A percentile compares a stretch with the other conserved stretches of the same genome.
Conservation (phyloP, 2,113 vertebrate genomes). For the Gasterosteus nipponicus region DNA sequence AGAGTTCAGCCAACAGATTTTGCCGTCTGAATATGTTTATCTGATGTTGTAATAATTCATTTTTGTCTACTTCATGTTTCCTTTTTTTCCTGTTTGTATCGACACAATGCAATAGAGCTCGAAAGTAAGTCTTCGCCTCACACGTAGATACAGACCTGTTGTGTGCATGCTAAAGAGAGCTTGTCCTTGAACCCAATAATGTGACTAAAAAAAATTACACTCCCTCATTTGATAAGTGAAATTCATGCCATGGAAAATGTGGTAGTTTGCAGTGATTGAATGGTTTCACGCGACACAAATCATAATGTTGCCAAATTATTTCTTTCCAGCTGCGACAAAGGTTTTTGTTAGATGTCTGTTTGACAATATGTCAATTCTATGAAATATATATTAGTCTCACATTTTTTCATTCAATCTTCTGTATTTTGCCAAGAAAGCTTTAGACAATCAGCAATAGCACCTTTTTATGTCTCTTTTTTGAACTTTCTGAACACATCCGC, state of each 20-base stretch:
- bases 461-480: background rate
- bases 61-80: slow-evolving; percentile 86
- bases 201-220: slow-evolving; percentile 87
- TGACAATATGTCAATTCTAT: slow-evolving; percentile 36
- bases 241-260: slow-evolving; percentile 83
- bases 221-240: slow-evolving; percentile 99
- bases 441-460: slow-evolving; percentile 20
- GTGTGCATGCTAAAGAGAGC: slow-evolving; percentile 95
- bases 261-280: slow-evolving; percentile 8
- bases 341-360: slow-evolving; percentile 16
- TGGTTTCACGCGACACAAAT: slow-evolving; percentile 19
- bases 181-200: slow-evolving; percentile 90
- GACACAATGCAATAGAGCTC: slow-evolving; percentile 99
- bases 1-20: slow-evolving; percentile 52
- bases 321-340: slow-evolving; percentile 11
- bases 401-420: slow-evolving; percentile 11
- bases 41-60: slow-evolving; percentile 84
- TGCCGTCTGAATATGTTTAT: slow-evolving; percentile 73
- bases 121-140: slow-evolving; percentile 98
- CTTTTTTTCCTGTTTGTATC: slow-evolving; percentile 92
- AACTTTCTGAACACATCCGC: slow-evolving; percentile 42
- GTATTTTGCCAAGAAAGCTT: slow-evolving; percentile 33
- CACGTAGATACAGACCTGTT: slow-evolving; percentile 83
- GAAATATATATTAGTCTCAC: slow-evolving; percentile 24
- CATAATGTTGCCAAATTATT: slow-evolving; percentile 14